phyloP scores from a whole-genome alignment of 2,797 vertebrate species.

The Lepilemur ruficaudatus region DNA sequence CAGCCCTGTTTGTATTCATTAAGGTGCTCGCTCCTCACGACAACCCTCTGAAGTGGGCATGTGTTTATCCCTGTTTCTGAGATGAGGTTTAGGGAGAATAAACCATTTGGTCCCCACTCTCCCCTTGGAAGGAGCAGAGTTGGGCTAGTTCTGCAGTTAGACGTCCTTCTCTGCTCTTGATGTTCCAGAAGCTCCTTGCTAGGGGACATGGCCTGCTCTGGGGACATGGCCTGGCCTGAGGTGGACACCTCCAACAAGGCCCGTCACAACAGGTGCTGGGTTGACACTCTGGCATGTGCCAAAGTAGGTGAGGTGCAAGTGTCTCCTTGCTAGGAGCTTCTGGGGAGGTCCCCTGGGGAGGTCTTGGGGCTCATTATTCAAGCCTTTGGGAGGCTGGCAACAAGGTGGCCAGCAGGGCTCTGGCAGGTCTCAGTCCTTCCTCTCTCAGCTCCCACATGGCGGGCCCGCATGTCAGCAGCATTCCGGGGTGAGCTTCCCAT shows the following conservation, averaged over 20 bases:
- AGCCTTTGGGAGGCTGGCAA: not conserved
- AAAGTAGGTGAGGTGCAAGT: no score
- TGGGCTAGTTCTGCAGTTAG: not conserved
- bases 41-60: not conserved
- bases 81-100: not conserved
- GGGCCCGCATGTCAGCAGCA: not conserved
- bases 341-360: no score
- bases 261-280: no score
- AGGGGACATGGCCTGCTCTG: no score
- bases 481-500: rapidly evolving
- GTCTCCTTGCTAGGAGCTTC: no score
- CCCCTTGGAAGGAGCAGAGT: not conserved
- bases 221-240: no score
- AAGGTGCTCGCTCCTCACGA: not conserved
- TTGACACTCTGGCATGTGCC: no score
- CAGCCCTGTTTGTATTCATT: not conserved
- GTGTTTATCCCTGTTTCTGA: not conserved
- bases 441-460: no score
- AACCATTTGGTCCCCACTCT: not conserved
- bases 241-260: no score
- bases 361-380: not conserved
- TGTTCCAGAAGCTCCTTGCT: not conserved
- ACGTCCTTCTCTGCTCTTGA: not conserved
- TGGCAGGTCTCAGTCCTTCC: not conserved
- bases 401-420: not conserved